Evolutionary conservation across 2,113 vertebrate species (phyloP), one percentile per base, ranked within the genome.

Genomic region (Echinops telfairi): DNA sequence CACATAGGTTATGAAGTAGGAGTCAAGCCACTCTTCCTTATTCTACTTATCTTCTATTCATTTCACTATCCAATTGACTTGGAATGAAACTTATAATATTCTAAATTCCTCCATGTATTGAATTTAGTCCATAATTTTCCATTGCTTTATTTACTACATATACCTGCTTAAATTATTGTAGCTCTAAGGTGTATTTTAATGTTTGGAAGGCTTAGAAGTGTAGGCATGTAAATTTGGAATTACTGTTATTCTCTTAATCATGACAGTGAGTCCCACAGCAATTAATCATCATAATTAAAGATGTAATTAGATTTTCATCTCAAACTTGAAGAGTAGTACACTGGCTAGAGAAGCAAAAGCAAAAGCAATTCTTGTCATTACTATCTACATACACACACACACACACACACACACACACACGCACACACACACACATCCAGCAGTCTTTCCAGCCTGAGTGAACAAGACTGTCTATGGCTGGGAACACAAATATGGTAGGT

Each of bases 221-320:
- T 17, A 6, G 8, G 1, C 14, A 62, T 40, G 33, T 76, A 75
- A 84, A 47, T 29, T 17, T 9, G 33, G 70, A 91, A 25, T 10
- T 92, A 86, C 7, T 87, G 1, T 93, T 90, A 92, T 78, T 6
- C 12, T 91, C 84, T 9, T 92, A 47, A 85, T 73, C 85, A 66
- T 73, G 15, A 27, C n/a, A 85, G 17, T 8, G 53, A 27, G 1
- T 10, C 60, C 25, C 27, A 73, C 22, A 87, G 14, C 3, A 81
- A 31, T 83, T 84, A 76, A 77, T 64, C 77, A 40, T 89, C 47
- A 68, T 86, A 53, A 40, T 77, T 57, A 60, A 40, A 95, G 1
- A 76, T 75, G 1, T 57, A 14, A 38, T 22, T 40, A 20, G 62
- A 64, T 75, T 85, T 84, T 27, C 15, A 86, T 27, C 17, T 62